Percentiles rank a stretch among this genome's conserved stretches.
These are phyloP conservation scores for Pimephales promelas DNA, from an alignment of 2,113 vertebrate genomes.

Conservation along the genomic window DNA sequence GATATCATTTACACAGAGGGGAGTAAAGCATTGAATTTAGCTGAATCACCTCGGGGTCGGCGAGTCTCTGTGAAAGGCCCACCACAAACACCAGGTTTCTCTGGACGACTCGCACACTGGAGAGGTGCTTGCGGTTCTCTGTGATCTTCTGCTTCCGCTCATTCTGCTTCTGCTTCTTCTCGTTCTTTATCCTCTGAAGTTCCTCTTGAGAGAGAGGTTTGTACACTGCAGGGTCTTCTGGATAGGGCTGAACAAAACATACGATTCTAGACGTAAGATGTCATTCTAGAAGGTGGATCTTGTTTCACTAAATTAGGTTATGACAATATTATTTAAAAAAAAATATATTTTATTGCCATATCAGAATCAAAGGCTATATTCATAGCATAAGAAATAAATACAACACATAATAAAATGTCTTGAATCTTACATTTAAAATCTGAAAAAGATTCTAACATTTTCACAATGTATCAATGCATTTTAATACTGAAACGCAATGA, in stretches of 20 bases:
- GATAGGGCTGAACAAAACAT: conserved; percentile 81
- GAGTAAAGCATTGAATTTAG: neutral
- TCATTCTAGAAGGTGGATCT: neutral
- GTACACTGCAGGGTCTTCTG: conserved; percentile 92
- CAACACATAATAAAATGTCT: neutral
- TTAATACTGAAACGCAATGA: neutral
- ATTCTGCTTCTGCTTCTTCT: conserved; percentile 93
- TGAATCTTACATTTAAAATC: neutral
- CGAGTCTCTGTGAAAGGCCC: conserved; percentile 87
- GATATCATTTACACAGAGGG: neutral
- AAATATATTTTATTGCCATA: neutral
- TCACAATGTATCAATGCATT: neutral
- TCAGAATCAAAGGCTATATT: neutral
- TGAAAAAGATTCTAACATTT: neutral
- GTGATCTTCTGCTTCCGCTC: conserved; percentile 94
- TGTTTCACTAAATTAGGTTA: neutral
- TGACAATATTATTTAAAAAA: neutral
- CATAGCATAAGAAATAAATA: neutral
- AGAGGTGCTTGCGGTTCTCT: conserved; percentile 91
- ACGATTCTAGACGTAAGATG: neutral
- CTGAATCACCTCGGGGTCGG: conserved; percentile 86
- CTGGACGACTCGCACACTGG: conserved; percentile 91
- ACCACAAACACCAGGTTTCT: conserved; percentile 92
- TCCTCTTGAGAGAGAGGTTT: conserved; percentile 93
- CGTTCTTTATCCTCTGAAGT: conserved; percentile 92